These are phyloP conservation scores for Artemia sinica DNA, from an alignment of 2,888 invertebrate genomes.

Conservation along the genomic window DNA sequence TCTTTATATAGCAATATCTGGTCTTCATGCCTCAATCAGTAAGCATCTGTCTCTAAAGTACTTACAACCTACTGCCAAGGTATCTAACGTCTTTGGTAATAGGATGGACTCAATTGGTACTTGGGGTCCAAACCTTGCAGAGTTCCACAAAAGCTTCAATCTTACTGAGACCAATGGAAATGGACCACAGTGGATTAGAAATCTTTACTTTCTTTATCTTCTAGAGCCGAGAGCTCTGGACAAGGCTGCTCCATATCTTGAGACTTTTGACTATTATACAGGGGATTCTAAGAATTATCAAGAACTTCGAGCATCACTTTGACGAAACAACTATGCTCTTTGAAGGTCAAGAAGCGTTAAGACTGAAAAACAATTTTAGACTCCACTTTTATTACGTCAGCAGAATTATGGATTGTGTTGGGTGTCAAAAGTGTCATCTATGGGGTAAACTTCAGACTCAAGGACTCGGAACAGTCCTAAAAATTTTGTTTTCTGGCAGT, in stretches of 20 bases:
- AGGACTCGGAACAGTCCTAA: slow-evolving; percentile 91
- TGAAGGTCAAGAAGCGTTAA: slow-evolving; percentile 49
- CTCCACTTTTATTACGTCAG: slow-evolving; percentile 93
- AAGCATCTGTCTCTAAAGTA: slow-evolving; percentile 84
- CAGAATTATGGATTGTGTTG: slow-evolving; percentile 97
- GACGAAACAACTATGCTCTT: slow-evolving; percentile 85
- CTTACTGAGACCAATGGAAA: slow-evolving; percentile 68
- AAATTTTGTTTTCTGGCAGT: slow-evolving; percentile 84
- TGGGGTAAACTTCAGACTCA: slow-evolving; percentile 96
- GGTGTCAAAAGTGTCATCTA: slow-evolving; percentile 94
- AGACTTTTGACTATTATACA: slow-evolving; percentile 28
- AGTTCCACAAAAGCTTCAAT: slow-evolving; percentile 63
- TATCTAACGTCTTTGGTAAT: too few relatives aligned
- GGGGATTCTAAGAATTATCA: slow-evolving; percentile 60
- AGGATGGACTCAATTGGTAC: slow-evolving; percentile 34
- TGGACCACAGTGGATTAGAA: slow-evolving; percentile 82
- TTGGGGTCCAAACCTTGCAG: slow-evolving; percentile 66
- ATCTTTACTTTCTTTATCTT: slow-evolving; percentile 88
- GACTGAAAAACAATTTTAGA: slow-evolving; percentile 72
- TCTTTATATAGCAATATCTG: slow-evolving; percentile 92
- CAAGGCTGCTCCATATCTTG: too few relatives aligned
- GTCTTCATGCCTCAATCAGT: slow-evolving; percentile 91
- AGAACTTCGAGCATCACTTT: slow-evolving; percentile 49
- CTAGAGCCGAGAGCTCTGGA: slow-evolving; percentile 49
- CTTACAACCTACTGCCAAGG: slow-evolving; percentile 41